Evolutionary conservation across 1,140 invertebrate genomes (phyloP).

Genomic region (Cephus cinctus): DNA sequence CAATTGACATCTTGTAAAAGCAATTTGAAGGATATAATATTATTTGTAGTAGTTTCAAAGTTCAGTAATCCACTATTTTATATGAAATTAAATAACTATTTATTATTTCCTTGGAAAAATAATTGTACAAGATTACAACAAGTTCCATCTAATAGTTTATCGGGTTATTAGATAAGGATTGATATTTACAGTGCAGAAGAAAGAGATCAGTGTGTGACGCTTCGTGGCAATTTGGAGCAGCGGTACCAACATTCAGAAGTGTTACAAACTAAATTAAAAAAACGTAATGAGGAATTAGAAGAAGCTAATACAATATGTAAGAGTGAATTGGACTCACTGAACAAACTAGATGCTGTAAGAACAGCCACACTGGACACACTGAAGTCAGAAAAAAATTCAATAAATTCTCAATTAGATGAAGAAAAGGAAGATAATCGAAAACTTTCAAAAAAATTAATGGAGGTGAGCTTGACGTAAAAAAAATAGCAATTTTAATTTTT

Average conservation of each 20-base stretch:
- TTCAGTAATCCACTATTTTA: too few species aligned
- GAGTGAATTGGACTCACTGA: conserved; percentile 48
- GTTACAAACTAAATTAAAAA: conserved; percentile 35
- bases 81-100: too few species aligned
- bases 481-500: too few species aligned
- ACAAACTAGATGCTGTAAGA: conserved; percentile 44
- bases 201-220: conserved; percentile 47
- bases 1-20: too few species aligned
- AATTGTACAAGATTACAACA: too few species aligned
- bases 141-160: background rate
- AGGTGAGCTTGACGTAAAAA: too few species aligned
- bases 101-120: too few species aligned
- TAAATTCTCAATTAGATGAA: conserved; percentile 36
- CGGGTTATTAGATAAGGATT: background rate
- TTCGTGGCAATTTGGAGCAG: conserved; percentile 31
- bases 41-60: too few species aligned
- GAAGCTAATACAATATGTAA: conserved; percentile 42
- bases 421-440: conserved; percentile 43
- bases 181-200: conserved; percentile 41
- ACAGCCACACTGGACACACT: conserved; percentile 44
- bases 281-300: conserved; percentile 34
- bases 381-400: conserved; percentile 44
- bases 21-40: background rate
- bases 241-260: conserved; percentile 36
- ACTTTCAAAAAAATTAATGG: conserved; percentile 40